phyloP scores from a whole-genome alignment of 2,797 vertebrate species.

The Hydrocynus forskahlii region DNA sequence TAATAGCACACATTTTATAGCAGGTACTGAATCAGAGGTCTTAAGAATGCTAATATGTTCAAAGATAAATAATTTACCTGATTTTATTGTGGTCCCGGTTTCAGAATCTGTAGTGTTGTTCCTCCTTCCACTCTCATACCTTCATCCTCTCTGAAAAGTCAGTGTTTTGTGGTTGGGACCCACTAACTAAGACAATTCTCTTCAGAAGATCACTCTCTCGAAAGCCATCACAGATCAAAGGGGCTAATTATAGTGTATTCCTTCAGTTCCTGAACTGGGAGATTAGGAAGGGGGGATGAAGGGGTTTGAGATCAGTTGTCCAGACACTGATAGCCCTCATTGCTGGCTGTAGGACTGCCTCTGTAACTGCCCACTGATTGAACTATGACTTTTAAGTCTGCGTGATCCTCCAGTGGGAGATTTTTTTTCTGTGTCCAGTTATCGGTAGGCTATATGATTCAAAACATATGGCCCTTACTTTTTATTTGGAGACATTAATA shows the following conservation, averaged over 20 bases:
- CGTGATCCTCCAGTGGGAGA: not conserved
- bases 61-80: too few relatives aligned
- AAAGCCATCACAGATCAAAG: constrained; percentile 61
- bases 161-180: constrained; percentile 18
- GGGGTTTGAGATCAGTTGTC: constrained; percentile 60
- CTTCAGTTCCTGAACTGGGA: constrained; percentile 62
- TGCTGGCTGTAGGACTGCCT: constrained; percentile 66
- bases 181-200: constrained; percentile 47
- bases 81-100: too few relatives aligned
- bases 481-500: not conserved
- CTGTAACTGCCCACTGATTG: constrained; percentile 53
- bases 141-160: constrained; percentile 14
- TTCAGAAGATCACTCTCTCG: constrained; percentile 47
- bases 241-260: constrained; percentile 75
- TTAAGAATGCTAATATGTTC: not conserved
- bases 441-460: not conserved
- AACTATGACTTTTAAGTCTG: not conserved
- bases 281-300: constrained; percentile 70
- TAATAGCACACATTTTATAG: not conserved
- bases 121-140: constrained; percentile 4
- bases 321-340: constrained; percentile 72
- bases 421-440: not conserved
- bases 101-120: not conserved
- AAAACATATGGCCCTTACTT: not conserved
- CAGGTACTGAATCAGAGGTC: not conserved